These are phyloP conservation scores for Oscheius sp. DNA, from an alignment of 2,888 invertebrate species.

Conservation along the genomic window DNA sequence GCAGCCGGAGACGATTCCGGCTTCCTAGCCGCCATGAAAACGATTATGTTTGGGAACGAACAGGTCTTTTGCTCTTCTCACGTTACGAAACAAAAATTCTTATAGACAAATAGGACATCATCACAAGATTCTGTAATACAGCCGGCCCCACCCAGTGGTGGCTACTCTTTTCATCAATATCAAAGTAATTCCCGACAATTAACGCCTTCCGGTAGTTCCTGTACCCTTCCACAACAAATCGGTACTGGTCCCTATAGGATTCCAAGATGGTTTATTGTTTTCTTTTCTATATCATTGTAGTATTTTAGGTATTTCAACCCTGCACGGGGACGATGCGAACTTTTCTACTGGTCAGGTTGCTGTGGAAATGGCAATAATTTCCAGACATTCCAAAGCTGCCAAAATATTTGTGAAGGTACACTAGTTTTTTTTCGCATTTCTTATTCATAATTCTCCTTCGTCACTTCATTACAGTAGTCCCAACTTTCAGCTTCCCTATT, in stretches of 20 bases:
- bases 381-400: constrained; percentile 71
- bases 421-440: constrained; percentile 7
- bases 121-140: constrained; percentile 28
- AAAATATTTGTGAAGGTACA: constrained; percentile 71
- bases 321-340: constrained; percentile 69
- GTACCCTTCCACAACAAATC: constrained; percentile 71
- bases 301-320: constrained; percentile 68
- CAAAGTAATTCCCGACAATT: constrained; percentile 26
- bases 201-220: constrained; percentile 56
- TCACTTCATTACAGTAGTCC: not conserved
- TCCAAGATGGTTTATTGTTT: constrained; percentile 67
- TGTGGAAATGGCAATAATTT: constrained; percentile 73
- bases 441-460: not conserved
- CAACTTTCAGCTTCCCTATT: too few species aligned
- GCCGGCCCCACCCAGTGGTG: constrained; percentile 36
- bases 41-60: constrained; percentile 38
- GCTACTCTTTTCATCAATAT: constrained; percentile 39
- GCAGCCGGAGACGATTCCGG: constrained; percentile 39
- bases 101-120: constrained; percentile 21
- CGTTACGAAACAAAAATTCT: constrained; percentile 15
- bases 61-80: constrained; percentile 25
- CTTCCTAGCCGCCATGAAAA: constrained; percentile 42
- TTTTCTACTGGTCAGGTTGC: constrained; percentile 74
- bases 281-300: not conserved
- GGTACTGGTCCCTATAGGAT: constrained; percentile 73